Evolutionary conservation across 1,140 invertebrate species (phyloP), one percentile per base, ranked within the genome.

Genomic region (Drosophila sp.): DNA sequence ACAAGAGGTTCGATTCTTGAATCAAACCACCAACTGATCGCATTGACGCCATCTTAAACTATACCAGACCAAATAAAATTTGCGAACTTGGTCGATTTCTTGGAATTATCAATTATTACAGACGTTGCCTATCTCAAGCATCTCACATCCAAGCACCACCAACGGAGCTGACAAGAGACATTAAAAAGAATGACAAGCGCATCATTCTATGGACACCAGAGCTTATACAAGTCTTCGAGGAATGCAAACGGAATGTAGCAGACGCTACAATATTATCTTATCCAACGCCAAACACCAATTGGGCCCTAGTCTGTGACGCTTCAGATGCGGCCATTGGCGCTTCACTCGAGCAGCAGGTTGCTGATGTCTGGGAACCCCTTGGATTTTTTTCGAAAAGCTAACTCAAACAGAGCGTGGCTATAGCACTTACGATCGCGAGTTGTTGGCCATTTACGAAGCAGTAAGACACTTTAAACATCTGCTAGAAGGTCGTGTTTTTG

Each of bases 11-110:
- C n/a, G n/a, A n/a, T n/a, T n/a, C n/a, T n/a, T n/a, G n/a, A n/a
- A n/a, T n/a, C n/a, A n/a, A n/a, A n/a, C n/a, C n/a, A 32, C 2
- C 29, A 4, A 32, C 29, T n/a, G n/a, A n/a, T n/a, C n/a, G n/a
- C n/a, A n/a, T n/a, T n/a, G n/a, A n/a, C n/a, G n/a, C n/a, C n/a
- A n/a, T n/a, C n/a, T n/a, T n/a, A n/a, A n/a, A n/a, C n/a, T n/a
- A n/a, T n/a, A n/a, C n/a, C n/a, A n/a, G 91, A 13, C 94, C 92
- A 93, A 78, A 74, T n/a, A 80, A 65, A 7, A 51, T 86, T 0
- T 50, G 74, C 14, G 18, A 91, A 43, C 40, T 91, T 0, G 53
- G 86, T 7, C 50, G 79, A 6, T 92, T 92, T 65, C 50, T 91
- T 3, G 90, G 82, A 6, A 80, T 92, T 64, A 11, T 90, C 0